A percentile compares a stretch with the other conserved stretches of the same genome.
phyloP scores from a whole-genome alignment of 35 echinoderm and acorn worm species.

The Acanthaster planci region DNA sequence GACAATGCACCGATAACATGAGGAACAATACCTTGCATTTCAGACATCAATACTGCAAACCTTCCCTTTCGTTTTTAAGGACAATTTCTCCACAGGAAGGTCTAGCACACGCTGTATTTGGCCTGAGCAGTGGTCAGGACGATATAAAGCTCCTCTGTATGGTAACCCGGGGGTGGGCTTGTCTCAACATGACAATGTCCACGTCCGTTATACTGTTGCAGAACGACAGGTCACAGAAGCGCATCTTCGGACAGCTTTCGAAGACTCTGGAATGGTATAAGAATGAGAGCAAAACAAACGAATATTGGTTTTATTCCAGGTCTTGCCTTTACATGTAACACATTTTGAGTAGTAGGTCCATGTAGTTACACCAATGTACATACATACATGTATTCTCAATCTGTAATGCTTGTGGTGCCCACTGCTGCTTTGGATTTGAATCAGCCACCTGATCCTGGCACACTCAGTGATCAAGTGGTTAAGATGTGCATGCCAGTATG shows the following conservation, averaged over 20 bases:
- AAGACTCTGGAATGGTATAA: conserved; percentile 44
- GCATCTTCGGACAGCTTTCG: conserved; percentile 47
- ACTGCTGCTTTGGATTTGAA: no score
- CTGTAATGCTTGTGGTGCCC: no score
- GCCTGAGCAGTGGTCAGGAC: not conserved
- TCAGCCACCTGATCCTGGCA: no score
- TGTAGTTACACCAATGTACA: not conserved
- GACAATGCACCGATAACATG: no score
- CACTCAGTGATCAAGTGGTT: not conserved
- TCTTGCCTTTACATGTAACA: not conserved
- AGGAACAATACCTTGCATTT: no score
- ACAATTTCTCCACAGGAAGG: no score
- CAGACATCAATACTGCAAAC: no score
- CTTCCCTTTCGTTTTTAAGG: no score
- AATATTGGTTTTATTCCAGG: no score
- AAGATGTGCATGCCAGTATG: no score
- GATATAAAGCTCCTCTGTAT: conserved; percentile 67
- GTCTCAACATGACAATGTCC: conserved; percentile 19
- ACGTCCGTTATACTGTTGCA: conserved; percentile 30
- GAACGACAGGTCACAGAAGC: conserved; percentile 69
- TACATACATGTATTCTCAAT: not conserved
- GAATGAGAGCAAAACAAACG: not conserved
- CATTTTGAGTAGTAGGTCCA: not conserved
- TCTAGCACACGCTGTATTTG: no score
- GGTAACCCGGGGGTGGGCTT: conserved; percentile 34